Evolutionary conservation across 2,113 vertebrate species (phyloP), one percentile per base, ranked within the genome.

Genomic region (Chauna torquata): DNA sequence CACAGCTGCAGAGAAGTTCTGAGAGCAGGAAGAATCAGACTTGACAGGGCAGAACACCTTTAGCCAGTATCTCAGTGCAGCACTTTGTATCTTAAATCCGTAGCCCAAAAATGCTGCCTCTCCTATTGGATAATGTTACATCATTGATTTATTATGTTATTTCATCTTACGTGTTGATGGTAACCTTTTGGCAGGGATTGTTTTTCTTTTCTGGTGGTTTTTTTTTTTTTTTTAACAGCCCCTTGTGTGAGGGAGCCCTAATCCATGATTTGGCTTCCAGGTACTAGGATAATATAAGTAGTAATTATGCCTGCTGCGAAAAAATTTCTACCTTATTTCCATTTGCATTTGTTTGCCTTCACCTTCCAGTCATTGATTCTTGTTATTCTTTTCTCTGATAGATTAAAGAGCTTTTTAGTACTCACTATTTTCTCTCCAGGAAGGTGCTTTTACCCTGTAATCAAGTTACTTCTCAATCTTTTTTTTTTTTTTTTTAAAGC

Each of bases 261-360:
- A 87, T 57, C 81, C 52, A 44, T 68, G 18, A 57, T 42, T 90
- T 92, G 52, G 44, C 78, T 94, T 89, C 47, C 44, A 93, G 54
- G 44, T 86, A 70, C 30, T 76, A 57, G 85, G 82, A 82, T 61
- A 95, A 87, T 74, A 82, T 14, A 61, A 88, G 87, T 54, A 90
- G 70, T 91, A 96, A 95, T 96, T 62, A 82, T 24, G 54, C 92
- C 71, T 86, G 85, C 90, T 96, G 93, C 66, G 94, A 88, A 94
- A 91, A 79, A 45, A 66, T 95, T 95, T 90, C 71, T 88, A 45
- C 32, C 11, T 86, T 96, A 86, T 90, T 95, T 94, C 86, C 45
- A 78, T 92, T 94, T 95, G 85, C 62, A 88, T 94, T 95, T 91
- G 66, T 96, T 96, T 96, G 82, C 78, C 78, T 97, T 96, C 75